Base-by-base conservation (phyloP, 2,113 vertebrate genomes). In the Triplophysa rosa region DNA sequence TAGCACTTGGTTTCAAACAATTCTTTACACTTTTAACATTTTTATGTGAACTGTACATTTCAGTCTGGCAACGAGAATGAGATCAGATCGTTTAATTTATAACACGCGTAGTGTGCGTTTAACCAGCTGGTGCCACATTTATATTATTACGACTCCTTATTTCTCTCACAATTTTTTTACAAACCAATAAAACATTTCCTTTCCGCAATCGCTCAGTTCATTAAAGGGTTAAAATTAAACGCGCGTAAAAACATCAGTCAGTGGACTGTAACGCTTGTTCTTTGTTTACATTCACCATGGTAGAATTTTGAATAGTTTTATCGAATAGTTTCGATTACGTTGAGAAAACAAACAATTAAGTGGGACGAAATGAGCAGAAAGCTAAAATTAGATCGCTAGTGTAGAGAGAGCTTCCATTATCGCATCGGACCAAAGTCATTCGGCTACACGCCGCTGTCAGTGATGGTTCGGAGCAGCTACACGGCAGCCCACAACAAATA, bases 141-240 rank as follows among this genome's bases (percentile, higher is more conserved):
- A 58, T 19, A 4, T 23, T 37, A 40, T 24, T 62, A 40, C 8
- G 6, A 19, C 17, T 8, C 16, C 16, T 8, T 56, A 17, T 8
- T 21, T 58, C n/a, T 21, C 19, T 56, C 2, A 21, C 13, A 8
- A 8, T 3, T 6, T 58, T 2, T 13, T 13, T 24, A 29, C 16
- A 6, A 23, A 54, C 9, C 11, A 59, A 72, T 9, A 16, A 11
- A 73, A 40, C 33, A 13, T 24, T 10, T 9, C 23, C 29, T 4
- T 10, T 47, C 52, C 52, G 70, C 58, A 4, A 65, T 26, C 52
- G n/a, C 19, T 4, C n/a, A 72, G 56, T 80, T 78, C 80, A 81
- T 40, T 54, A 87, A 92, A 87, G 89, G 88, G 92, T 93, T 92
- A 92, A 93, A 69, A 89, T 90, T 89, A 89, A 77, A 89, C 90